These are phyloP conservation scores for Lathronympha strigana DNA, from an alignment of 2,888 invertebrate species.

Conservation along the genomic window DNA sequence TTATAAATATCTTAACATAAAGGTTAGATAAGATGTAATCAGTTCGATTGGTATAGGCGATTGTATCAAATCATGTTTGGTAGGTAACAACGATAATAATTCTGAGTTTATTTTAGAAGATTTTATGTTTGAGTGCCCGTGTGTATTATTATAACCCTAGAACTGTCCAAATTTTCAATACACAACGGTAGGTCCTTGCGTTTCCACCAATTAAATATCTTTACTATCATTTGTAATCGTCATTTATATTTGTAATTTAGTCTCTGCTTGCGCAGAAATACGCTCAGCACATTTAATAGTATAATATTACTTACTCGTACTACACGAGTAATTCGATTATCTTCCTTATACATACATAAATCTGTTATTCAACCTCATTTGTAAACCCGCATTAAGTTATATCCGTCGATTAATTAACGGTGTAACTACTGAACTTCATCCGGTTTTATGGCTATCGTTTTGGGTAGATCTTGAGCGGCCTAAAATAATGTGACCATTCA, in stretches of 20 bases:
- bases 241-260: too few relatives aligned
- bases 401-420: slow-evolving; percentile 15
- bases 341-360: slow-evolving; percentile 14
- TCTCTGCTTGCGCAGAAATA: too few relatives aligned
- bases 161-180: too few relatives aligned
- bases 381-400: background rate
- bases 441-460: background rate
- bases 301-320: too few relatives aligned
- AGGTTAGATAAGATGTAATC: slow-evolving; percentile 7
- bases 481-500: background rate
- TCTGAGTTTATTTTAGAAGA: too few relatives aligned
- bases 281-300: too few relatives aligned
- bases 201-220: too few relatives aligned
- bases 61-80: slow-evolving; percentile 6
- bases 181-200: too few relatives aligned
- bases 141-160: too few relatives aligned
- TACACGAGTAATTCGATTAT: background rate
- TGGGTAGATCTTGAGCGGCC: background rate
- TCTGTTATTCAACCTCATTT: background rate
- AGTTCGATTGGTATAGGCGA: background rate
- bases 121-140: too few relatives aligned
- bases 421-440: background rate
- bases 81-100: background rate
- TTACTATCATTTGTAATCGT: too few relatives aligned
- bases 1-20: background rate